Evolutionary conservation across 1,140 invertebrate genomes (phyloP), one percentile per base, ranked within the genome.

Genomic region (Drosophila arizonae): DNA sequence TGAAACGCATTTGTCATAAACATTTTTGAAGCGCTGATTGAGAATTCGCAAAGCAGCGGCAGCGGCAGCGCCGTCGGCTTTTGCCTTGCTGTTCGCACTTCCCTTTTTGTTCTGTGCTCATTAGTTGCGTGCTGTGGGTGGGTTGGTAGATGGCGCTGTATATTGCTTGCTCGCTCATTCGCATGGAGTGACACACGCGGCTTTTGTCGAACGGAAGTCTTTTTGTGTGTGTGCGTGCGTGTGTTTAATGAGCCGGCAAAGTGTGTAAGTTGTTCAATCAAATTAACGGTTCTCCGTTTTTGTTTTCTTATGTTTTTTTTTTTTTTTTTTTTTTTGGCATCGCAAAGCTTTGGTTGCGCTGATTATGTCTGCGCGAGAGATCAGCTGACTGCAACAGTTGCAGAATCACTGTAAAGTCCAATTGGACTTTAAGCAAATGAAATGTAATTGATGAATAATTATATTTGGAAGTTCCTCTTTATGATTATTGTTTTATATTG

Each of bases 141-240:
- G 60, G 50, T 33, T 28, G 52, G n/a, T 15, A 36, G 15, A 54
- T 6, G 30, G 30, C 30, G 15, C 30, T 41, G 6, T 15, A 11
- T 48, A 33, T 30, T 6, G 41, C 33, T 57, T 10, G 13, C 54
- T 60, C 52, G 46, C 26, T 21, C n/a, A 26, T 10, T 1, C 24
- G 17, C 6, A 9, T 51, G 54, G 62, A 39, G 62, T 58, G 46
- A 58, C 69, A 55, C 64, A 62, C 11, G 11, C 56, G 48, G 17
- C 28, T 66, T 55, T 66, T 54, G 46, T 67, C 55, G 64, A 72
- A 67, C 70, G 70, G 70, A 72, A 72, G 70, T 72, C 63, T 72
- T 67, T 72, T 55, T 4, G 10, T 13, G 10, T 39, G 36, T 11
- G 36, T 13, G 10, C 54, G 24, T 56, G 68, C 21, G 21, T 52